Conservation (phyloP, 1,140 invertebrate species). For the Artemia franciscana region DNA sequence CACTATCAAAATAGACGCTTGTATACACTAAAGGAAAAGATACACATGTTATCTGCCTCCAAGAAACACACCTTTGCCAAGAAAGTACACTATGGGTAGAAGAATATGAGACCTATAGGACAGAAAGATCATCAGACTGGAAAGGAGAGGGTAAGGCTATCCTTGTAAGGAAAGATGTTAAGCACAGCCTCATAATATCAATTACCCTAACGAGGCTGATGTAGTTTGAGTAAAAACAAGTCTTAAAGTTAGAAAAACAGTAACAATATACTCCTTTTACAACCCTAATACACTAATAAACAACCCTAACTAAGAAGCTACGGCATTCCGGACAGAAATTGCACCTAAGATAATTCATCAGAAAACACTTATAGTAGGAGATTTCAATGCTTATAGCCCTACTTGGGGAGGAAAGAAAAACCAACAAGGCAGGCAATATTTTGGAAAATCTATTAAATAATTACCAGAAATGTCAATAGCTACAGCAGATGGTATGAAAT, state of each 20-base stretch:
- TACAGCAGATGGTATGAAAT: background rate
- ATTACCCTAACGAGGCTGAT: background rate
- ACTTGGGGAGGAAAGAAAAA: background rate
- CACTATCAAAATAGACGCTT: background rate
- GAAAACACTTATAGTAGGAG: background rate
- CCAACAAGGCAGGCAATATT: background rate
- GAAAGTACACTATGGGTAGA: background rate
- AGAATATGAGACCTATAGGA: background rate
- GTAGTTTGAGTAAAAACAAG: background rate
- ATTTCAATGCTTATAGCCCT: background rate
- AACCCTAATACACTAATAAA: background rate
- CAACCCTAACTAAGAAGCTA: too few species aligned
- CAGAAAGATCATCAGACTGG: background rate
- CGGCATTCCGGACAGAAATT: background rate
- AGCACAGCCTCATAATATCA: background rate
- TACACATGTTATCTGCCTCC: background rate
- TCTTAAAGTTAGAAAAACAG: background rate
- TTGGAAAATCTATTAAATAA: background rate
- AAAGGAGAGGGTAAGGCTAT: background rate
- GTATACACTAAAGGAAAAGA: background rate
- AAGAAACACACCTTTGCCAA: background rate
- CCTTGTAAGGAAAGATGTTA: background rate
- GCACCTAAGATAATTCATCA: background rate
- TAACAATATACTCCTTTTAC: background rate
- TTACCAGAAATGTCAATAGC: background rate